Conservation (phyloP, 2,888 invertebrate genomes). For the Liodrosophila aerea region DNA sequence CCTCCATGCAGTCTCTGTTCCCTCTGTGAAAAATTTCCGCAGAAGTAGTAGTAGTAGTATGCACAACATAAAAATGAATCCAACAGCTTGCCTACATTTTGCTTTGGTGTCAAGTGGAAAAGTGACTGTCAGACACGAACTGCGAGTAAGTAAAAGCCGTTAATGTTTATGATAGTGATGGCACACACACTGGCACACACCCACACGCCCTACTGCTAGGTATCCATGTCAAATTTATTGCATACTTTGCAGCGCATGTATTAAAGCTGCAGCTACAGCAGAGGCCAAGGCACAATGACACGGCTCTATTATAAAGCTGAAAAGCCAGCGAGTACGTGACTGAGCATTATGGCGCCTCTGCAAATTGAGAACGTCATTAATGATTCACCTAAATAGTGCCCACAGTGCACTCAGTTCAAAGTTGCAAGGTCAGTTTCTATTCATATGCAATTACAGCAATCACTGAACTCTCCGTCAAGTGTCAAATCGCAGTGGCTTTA, state of each 20-base stretch:
- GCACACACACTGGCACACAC: constrained; percentile 17
- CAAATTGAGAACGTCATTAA: too few relatives aligned
- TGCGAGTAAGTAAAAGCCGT: constrained; percentile 69
- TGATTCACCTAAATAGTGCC: too few relatives aligned
- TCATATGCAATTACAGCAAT: too few relatives aligned
- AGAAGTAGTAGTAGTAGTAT: constrained; percentile 45
- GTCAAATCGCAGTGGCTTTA: too few relatives aligned
- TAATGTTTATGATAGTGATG: constrained; percentile 71
- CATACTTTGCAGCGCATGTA: constrained; percentile 61
- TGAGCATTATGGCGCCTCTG: constrained; percentile 18
- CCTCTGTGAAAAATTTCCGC: constrained; percentile 49
- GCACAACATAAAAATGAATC: constrained; percentile 42
- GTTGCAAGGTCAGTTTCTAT: too few relatives aligned
- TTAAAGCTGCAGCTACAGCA: constrained; percentile 29
- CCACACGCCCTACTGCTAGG: constrained; percentile 1
- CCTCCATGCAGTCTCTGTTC: too few relatives aligned
- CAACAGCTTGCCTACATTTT: constrained; percentile 46
- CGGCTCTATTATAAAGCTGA: constrained; percentile 34
- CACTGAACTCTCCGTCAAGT: too few relatives aligned
- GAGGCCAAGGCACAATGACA: constrained; percentile 19
- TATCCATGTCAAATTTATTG: constrained; percentile 63
- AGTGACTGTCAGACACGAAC: constrained; percentile 51
- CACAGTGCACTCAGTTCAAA: too few relatives aligned
- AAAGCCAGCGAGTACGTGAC: constrained; percentile 54
- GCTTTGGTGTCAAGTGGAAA: constrained; percentile 63